Base-by-base conservation (phyloP, 2,888 invertebrate species). In the Volucella zonaria region DNA sequence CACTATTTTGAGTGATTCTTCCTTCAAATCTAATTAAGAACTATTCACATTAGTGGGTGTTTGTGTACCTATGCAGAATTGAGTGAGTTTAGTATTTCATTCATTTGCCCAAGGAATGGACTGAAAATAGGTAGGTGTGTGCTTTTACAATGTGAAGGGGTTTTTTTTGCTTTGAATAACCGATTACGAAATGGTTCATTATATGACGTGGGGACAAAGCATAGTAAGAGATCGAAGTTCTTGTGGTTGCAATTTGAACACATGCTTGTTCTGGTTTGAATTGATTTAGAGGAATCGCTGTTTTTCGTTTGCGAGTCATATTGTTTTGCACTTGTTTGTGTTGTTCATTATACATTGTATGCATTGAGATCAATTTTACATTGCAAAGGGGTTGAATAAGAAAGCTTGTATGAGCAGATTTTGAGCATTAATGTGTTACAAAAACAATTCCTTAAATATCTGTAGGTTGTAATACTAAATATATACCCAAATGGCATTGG, bases 21-120 rank as follows among this genome's bases (percentile, higher is more conserved):
- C 58, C 56, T 62, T 31, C 78, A 90, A 90, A 90, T 90, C 90
- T 90, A 90, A 90, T 90, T 90, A 90, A 73, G 80, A 77, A 73
- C 66, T 43, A 56, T 76, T 83, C 71, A 42, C 15, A 71, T 56
- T 40, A 15, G n/a, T 38, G 18, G 18, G 10, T 45, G 10, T 59
- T 51, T 71, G 23, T 38, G 61, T 18, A 51, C 23, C 11, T n/a
- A n/a, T 8, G 31, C 3, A 51, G n/a, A 43, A 49, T 73, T 73
- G 79, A 79, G 79, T 79, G 79, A 79, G 38, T 73, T 43, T 38
- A 51, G 1, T 76, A 62, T 77, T 85, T 59, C 85, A 85, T 73
- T 85, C 81, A 83, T 74, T 31, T n/a, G 64, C 58, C 51, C 23
- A 45, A 14, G 68, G 81, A 77, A 76, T 42, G 47, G 58, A 49